Conservation (phyloP, 2,888 invertebrate species). For the Formica aserva region DNA sequence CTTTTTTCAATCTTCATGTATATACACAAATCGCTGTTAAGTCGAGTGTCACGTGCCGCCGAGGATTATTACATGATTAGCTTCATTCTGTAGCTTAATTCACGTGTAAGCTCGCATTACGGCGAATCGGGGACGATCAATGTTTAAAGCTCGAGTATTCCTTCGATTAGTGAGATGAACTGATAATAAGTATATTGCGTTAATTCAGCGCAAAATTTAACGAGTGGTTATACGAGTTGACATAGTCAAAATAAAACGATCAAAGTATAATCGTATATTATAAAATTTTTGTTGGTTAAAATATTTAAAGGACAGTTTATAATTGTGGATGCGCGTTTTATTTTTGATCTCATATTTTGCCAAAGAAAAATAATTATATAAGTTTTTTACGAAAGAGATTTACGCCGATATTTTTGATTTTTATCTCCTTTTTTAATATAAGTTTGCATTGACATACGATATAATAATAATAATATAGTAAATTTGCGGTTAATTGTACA, state of each 20-base stretch:
- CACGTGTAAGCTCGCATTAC: conserved; percentile 14
- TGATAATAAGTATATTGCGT: background rate
- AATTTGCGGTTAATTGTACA: no score
- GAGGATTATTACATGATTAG: background rate
- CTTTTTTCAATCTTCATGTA: conserved; percentile 1
- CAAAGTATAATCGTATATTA: background rate
- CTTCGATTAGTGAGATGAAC: conserved; percentile 17
- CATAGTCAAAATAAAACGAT: background rate
- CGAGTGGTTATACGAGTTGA: no score
- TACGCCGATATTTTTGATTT: background rate
- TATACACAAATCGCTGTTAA: background rate
- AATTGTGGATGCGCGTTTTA: background rate
- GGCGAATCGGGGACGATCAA: conserved; percentile 34
- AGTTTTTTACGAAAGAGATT: background rate
- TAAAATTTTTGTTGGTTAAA: background rate
- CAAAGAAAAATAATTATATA: background rate
- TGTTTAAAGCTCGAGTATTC: background rate
- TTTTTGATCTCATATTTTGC: background rate
- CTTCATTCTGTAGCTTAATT: background rate
- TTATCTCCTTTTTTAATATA: background rate
- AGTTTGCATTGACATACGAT: background rate
- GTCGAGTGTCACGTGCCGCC: conserved; percentile 23
- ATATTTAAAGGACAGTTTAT: background rate
- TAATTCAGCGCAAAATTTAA: background rate
- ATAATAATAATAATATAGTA: background rate